Evolutionary conservation across 1,140 invertebrate genomes (phyloP).

Genomic region (Penaeus chinensis): DNA sequence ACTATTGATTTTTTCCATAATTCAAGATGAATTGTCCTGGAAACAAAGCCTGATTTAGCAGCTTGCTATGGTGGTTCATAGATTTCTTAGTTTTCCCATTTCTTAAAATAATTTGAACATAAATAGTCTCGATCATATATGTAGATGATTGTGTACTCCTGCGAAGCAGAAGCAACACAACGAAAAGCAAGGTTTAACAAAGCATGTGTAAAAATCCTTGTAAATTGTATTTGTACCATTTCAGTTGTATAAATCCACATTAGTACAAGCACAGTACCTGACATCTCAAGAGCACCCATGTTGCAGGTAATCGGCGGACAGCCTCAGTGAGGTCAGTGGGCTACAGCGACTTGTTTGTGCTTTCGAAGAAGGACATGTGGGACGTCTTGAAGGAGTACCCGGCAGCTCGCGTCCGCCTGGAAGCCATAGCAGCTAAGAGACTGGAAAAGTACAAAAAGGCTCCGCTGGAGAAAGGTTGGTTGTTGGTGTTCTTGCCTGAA

Average conservation of each 20-base stretch:
- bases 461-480: conserved; percentile 87
- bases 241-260: neutral
- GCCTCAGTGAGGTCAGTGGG: conserved; percentile 96
- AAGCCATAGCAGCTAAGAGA: conserved; percentile 96
- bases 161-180: no score
- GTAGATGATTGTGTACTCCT: no score
- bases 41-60: no score
- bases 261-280: neutral
- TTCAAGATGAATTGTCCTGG: no score
- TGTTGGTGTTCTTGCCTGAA: conserved; percentile 69
- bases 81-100: no score
- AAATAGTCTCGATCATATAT: no score
- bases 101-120: no score
- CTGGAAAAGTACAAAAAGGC: conserved; percentile 95
- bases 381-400: conserved; percentile 99
- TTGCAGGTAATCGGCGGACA: conserved; percentile 92
- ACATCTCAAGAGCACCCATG: neutral
- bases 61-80: no score
- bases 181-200: no score
- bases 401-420: conserved; percentile 92
- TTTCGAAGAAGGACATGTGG: conserved; percentile 99
- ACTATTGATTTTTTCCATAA: no score
- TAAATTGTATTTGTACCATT: no score
- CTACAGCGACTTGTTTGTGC: conserved; percentile 97
- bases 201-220: no score